Conservation (phyloP, 2,888 invertebrate genomes). For the Rhingia campestris region DNA sequence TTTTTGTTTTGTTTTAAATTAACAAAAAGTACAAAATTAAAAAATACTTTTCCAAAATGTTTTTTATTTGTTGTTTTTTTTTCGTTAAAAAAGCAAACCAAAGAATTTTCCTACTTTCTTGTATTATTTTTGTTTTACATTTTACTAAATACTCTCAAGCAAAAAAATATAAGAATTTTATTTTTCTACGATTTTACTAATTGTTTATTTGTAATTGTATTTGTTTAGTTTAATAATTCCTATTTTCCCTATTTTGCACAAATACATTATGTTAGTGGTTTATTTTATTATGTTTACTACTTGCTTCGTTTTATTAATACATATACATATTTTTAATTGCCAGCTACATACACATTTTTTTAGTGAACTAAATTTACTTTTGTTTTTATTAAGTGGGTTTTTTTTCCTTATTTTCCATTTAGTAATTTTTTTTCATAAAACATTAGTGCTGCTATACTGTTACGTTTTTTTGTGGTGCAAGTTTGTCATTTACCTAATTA, state of each 20-base stretch:
- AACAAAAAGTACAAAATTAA: slow-evolving; percentile 70
- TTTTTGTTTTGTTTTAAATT: slow-evolving; percentile 22
- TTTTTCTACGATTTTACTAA: slow-evolving; percentile 36
- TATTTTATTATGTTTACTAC: slow-evolving; percentile 20
- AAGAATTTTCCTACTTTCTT: slow-evolving; percentile 44
- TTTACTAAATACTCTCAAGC: slow-evolving; percentile 50
- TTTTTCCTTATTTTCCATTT: slow-evolving; percentile 16
- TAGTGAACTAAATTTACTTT: slow-evolving; percentile 11
- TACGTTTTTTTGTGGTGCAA: slow-evolving; percentile 43
- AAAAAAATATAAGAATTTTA: slow-evolving; percentile 52
- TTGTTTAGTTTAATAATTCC: slow-evolving; percentile 17
- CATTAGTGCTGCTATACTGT: slow-evolving; percentile 54
- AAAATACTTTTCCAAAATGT: slow-evolving; percentile 68
- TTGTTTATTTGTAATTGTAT: slow-evolving; percentile 16
- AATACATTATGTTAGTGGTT: slow-evolving; percentile 22
- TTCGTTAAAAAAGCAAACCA: slow-evolving; percentile 63
- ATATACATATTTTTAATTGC: not conserved
- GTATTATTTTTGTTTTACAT: slow-evolving; percentile 19
- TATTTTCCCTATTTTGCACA: slow-evolving; percentile 53
- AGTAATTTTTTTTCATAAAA: slow-evolving; percentile 31
- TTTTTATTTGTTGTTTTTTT: slow-evolving; percentile 27
- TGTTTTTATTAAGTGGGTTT: slow-evolving; percentile 2
- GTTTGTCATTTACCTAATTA: slow-evolving; percentile 12
- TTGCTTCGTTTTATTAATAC: slow-evolving; percentile 22
- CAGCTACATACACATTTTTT: not conserved